Base-by-base conservation (phyloP, 2,113 vertebrate species). In the Lamprotornis superbus region DNA sequence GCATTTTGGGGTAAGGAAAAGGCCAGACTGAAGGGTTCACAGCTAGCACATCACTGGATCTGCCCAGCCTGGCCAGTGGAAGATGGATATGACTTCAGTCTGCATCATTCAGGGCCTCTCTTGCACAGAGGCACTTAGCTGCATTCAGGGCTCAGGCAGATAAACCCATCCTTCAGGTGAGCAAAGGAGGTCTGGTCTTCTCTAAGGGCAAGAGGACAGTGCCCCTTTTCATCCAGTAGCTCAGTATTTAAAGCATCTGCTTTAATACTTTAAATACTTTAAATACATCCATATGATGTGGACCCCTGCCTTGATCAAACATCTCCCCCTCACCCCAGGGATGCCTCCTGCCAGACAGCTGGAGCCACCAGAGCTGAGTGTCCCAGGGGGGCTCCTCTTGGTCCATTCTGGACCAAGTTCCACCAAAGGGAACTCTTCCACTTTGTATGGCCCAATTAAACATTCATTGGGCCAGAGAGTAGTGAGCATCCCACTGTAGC, bases 291-390 rank as follows among this genome's bases (percentile, higher is more conserved):
- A 23, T 6, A 40, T 28, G 25, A 52, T 49, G 40, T 69, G 61
- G 53, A 40, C 5, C 15, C n/a, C 46, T 57, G 68, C 35, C 61
- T 76, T 49, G 61, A 79, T 46, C 63, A 90, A 76, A 85, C 30
- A 33, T 25, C n/a, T 93, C 24, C 15, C 21, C 15, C 39, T 5
- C 47, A 63, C 59, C 64, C 52, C 35, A 60, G 81, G 57, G 40
- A 76, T 40, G 13, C 50, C 24, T 73, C n/a, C 49, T 0, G 0
- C 23, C 4, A 5, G 27, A 39, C 0, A 0, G 49, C 27, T 73
- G 77, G 67, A 93, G 75, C 56, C 31, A 52, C 33, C 65, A 73
- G 82, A 69, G n/a, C 31, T 89, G 87, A 33, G 5, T 5, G 30
- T 67, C 69, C 77, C 52, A 46, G 9, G 12, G n/a, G 40, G 60